A percentile compares a stretch with the other conserved stretches of the same genome.
These are phyloP conservation scores for Gadus chalcogrammus DNA, from an alignment of 2,113 vertebrate species.

Conservation along the genomic window DNA sequence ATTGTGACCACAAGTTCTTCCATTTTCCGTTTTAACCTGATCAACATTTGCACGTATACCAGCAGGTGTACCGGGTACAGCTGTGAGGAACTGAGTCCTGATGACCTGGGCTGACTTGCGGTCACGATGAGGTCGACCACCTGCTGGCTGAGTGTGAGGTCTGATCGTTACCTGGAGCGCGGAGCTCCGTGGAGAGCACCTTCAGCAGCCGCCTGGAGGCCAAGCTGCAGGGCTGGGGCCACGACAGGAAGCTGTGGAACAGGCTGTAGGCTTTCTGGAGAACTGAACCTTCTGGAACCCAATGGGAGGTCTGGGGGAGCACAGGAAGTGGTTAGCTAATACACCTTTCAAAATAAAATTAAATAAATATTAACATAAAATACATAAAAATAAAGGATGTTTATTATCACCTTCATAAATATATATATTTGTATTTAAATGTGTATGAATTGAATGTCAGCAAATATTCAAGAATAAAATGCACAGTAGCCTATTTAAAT, in stretches of 20 bases:
- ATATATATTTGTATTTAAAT: background rate
- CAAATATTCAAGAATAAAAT: background rate
- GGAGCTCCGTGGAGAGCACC: conserved; percentile 82
- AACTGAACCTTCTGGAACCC: conserved; percentile 72
- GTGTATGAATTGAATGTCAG: background rate
- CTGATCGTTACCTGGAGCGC: conserved; percentile 79
- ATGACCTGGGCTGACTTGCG: too few relatives aligned
- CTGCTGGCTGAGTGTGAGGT: too few relatives aligned
- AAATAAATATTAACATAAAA: background rate
- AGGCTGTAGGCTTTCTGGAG: conserved; percentile 78
- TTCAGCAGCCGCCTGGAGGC: conserved; percentile 80
- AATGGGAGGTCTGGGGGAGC: conserved; percentile 75
- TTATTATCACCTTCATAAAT: background rate
- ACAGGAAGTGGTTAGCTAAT: background rate
- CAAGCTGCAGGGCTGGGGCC: conserved; percentile 87
- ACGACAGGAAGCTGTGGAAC: conserved; percentile 85
- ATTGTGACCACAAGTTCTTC: too few relatives aligned
- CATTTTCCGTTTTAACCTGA: too few relatives aligned
- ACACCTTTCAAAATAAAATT: background rate
- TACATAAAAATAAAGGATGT: background rate
- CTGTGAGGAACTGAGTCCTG: too few relatives aligned
- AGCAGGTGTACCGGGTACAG: too few relatives aligned
- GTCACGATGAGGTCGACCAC: too few relatives aligned
- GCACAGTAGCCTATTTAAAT: too few relatives aligned
- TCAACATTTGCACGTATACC: too few relatives aligned